These are phyloP conservation scores for Porites lutea DNA, from an alignment of 64 coral and sea anemone species.

Conservation along the genomic window DNA sequence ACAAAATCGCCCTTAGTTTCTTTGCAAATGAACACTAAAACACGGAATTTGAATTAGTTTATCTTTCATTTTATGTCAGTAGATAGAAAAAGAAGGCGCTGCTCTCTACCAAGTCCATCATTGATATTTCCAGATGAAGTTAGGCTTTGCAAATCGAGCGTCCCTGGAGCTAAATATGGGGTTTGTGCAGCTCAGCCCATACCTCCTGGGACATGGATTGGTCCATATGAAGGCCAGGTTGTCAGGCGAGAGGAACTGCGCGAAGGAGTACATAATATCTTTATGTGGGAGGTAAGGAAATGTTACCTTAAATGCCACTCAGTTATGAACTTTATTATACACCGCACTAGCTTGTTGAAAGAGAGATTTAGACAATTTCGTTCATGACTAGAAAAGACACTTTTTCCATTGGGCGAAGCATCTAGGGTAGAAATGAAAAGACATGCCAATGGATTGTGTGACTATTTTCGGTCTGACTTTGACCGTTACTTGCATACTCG, in stretches of 20 bases:
- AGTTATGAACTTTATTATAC: no score
- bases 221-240: constrained; percentile 94
- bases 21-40: no score
- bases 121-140: constrained; percentile 95
- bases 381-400: no score
- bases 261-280: constrained; percentile 71
- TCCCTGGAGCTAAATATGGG: constrained; percentile 83
- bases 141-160: constrained; percentile 79
- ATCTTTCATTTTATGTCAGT: background rate
- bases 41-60: background rate
- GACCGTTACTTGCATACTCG: no score
- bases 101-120: constrained; percentile 65
- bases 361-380: no score
- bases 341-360: no score
- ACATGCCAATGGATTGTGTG: no score
- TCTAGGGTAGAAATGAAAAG: no score
- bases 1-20: no score
- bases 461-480: no score
- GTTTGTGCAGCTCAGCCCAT: constrained; percentile 90
- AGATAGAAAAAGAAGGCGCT: constrained; percentile 66
- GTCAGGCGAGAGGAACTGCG: constrained; percentile 78
- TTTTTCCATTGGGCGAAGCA: no score
- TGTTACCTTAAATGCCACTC: background rate
- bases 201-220: constrained; percentile 94
- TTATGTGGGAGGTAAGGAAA: constrained; percentile 92